Evolutionary conservation across 2,888 invertebrate species (phyloP).

Genomic region (Amphipyra tragopoginis): DNA sequence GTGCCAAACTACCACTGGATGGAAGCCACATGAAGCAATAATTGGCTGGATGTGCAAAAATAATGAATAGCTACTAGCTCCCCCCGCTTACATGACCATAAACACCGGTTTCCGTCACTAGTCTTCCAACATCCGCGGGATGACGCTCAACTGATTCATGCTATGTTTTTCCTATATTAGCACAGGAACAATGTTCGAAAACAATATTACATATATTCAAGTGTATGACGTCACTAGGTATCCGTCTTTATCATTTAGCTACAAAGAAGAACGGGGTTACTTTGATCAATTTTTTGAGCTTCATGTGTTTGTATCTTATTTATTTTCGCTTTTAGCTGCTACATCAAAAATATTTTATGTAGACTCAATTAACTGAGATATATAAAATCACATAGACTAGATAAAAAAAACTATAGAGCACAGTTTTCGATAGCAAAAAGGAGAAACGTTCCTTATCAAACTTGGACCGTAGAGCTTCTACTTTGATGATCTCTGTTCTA

Average conservation of each 20-base stretch:
- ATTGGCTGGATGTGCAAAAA: conserved; percentile 20
- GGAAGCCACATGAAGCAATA: conserved; percentile 11
- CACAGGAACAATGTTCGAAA: conserved; percentile 21
- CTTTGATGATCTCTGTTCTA: no score
- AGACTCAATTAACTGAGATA: no score
- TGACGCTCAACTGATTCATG: conserved; percentile 14
- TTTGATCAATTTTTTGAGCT: no score
- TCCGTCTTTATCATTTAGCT: conserved; percentile 14
- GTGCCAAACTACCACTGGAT: not conserved
- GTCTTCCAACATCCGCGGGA: conserved; percentile 29
- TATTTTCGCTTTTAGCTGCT: no score
- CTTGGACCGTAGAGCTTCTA: no score
- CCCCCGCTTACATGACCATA: conserved; percentile 18
- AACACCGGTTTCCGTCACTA: conserved; percentile 26
- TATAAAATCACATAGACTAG: no score
- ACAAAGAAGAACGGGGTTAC: no score
- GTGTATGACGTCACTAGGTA: not conserved
- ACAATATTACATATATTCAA: conserved; percentile 6
- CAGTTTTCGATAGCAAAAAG: no score
- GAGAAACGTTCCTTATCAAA: no score
- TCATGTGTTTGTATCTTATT: no score
- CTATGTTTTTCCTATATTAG: conserved; percentile 10
- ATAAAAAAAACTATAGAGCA: no score
- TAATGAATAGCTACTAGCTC: conserved; percentile 19
- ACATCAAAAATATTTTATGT: no score